These are phyloP conservation scores for Apodemia mormo DNA, from an alignment of 2,888 invertebrate genomes.

Conservation along the genomic window DNA sequence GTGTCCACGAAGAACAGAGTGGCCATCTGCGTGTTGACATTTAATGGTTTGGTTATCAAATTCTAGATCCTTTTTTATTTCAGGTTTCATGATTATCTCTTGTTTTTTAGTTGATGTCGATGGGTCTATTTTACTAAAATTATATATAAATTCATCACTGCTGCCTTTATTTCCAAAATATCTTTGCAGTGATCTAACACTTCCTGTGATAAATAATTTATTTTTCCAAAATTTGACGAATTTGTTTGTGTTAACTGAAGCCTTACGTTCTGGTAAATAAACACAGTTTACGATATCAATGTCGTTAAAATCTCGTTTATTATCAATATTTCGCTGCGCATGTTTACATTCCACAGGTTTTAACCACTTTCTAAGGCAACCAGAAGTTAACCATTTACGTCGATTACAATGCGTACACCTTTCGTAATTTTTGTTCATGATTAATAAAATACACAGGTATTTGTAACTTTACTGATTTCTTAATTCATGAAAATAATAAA, in stretches of 20 bases:
- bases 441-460: constrained; percentile 25
- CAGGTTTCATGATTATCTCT: constrained; percentile 50
- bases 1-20: constrained; percentile 70
- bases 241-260: constrained; percentile 64
- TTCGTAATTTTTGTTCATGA: constrained; percentile 76
- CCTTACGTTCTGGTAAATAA: constrained; percentile 65
- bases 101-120: constrained; percentile 53
- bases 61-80: constrained; percentile 55
- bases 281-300: constrained; percentile 69
- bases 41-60: constrained; percentile 56
- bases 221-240: constrained; percentile 77
- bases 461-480: constrained; percentile 3
- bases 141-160: constrained; percentile 60
- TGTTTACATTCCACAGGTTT: constrained; percentile 79
- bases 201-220: constrained; percentile 69
- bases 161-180: constrained; percentile 67
- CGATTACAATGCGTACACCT: constrained; percentile 73
- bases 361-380: constrained; percentile 75
- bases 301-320: constrained; percentile 66
- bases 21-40: constrained; percentile 71
- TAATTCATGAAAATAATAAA: neutral
- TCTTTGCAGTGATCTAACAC: constrained; percentile 69
- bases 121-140: constrained; percentile 56
- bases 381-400: constrained; percentile 73
- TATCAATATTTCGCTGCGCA: constrained; percentile 70